These are phyloP conservation scores for Euthynnus affinis DNA, from an alignment of 2,797 vertebrate genomes.

Conservation along the genomic window DNA sequence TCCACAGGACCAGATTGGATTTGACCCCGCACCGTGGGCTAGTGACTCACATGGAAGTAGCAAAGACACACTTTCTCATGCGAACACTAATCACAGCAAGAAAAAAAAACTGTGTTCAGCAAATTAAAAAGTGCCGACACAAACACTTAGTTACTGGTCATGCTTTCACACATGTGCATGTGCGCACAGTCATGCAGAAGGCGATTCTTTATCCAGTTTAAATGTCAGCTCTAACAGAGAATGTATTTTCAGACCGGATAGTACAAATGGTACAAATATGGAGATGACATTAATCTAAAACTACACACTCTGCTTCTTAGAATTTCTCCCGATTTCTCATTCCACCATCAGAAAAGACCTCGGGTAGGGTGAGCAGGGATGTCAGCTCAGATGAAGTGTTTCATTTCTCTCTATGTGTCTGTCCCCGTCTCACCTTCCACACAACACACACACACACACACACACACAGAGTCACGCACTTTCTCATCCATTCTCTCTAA, in stretches of 20 bases:
- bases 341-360: slow-evolving; percentile 26
- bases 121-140: slow-evolving; percentile 30
- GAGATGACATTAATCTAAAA: slow-evolving; percentile 50
- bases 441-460: slow-evolving; percentile 14
- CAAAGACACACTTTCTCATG: slow-evolving; percentile 48
- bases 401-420: slow-evolving; percentile 48
- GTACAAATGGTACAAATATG: slow-evolving; percentile 34
- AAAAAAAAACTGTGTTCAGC: slow-evolving; percentile 26
- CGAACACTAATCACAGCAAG: slow-evolving; percentile 24
- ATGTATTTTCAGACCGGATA: slow-evolving; percentile 17
- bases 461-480: slow-evolving; percentile 25
- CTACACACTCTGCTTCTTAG: slow-evolving; percentile 39
- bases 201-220: slow-evolving; percentile 34
- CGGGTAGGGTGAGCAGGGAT: slow-evolving; percentile 36
- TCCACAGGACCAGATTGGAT: slow-evolving; percentile 86
- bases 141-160: slow-evolving; percentile 25
- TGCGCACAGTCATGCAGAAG: slow-evolving; percentile 23
- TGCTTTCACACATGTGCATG: slow-evolving; percentile 28
- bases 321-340: slow-evolving; percentile 33
- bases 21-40: slow-evolving; percentile 77
- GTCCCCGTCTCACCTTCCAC: slow-evolving; percentile 18
- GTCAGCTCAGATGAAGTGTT: slow-evolving; percentile 59
- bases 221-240: slow-evolving; percentile 59
- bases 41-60: slow-evolving; percentile 67
- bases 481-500: slow-evolving; percentile 23